Conservation (phyloP, 2,113 vertebrate species). For the Phodopus roborovskii region DNA sequence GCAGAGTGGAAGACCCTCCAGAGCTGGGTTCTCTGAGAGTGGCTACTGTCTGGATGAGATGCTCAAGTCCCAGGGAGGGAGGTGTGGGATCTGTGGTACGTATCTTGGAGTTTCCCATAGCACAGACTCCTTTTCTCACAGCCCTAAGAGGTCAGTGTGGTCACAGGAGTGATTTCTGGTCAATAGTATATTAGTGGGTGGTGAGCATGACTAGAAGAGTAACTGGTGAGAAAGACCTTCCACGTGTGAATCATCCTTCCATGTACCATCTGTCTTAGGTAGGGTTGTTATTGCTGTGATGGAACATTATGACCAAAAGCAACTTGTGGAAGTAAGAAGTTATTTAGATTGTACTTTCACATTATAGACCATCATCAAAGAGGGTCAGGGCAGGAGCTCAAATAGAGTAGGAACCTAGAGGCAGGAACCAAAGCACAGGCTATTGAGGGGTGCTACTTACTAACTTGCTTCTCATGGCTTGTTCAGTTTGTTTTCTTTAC, state of each 20-base stretch:
- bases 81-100: fast-evolving
- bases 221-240: fast-evolving
- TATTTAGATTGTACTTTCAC: background rate
- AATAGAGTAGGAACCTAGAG: too few relatives aligned
- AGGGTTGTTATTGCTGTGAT: background rate
- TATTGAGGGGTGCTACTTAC: background rate
- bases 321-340: background rate
- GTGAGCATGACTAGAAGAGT: fast-evolving
- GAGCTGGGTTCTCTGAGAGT: fast-evolving
- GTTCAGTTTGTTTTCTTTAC: background rate
- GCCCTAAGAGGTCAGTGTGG: background rate
- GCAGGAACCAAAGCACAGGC: background rate
- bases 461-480: background rate
- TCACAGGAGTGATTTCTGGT: background rate
- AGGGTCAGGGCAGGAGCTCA: too few relatives aligned
- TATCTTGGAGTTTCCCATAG: too few relatives aligned
- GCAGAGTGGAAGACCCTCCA: fast-evolving
- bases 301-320: background rate
- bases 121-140: fast-evolving
- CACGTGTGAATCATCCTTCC: fast-evolving
- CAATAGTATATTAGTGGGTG: fast-evolving
- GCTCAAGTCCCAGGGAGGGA: fast-evolving
- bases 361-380: background rate
- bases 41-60: fast-evolving
- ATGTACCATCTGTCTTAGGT: background rate